Evolutionary conservation across 2,888 invertebrate species (phyloP).

Genomic region (Phyto melanocephala): DNA sequence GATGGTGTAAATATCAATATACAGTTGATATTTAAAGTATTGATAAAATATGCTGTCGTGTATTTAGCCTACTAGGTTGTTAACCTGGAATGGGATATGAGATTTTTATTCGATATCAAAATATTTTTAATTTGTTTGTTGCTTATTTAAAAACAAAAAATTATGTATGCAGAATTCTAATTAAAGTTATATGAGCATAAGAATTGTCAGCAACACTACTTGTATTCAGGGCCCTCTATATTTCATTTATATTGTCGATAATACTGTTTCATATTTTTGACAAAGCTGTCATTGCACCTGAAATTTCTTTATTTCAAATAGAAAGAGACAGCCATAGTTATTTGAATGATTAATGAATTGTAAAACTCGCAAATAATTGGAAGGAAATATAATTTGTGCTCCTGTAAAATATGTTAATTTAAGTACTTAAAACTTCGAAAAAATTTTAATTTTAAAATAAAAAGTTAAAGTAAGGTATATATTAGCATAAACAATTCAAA

Average conservation of each 20-base stretch:
- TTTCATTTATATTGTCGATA: background rate
- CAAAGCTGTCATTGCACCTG: background rate
- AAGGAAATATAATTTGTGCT: constrained; percentile 42
- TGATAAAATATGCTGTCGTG: too few relatives aligned
- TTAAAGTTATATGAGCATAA: too few relatives aligned
- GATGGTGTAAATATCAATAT: too few relatives aligned
- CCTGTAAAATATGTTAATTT: constrained; percentile 57
- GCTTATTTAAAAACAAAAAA: too few relatives aligned
- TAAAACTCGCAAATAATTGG: constrained; percentile 51
- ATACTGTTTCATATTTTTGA: background rate
- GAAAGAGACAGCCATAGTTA: constrained; percentile 5
- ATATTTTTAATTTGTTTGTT: too few relatives aligned
- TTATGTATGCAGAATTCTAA: too few relatives aligned
- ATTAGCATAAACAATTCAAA: background rate
- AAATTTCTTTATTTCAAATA: constrained; percentile 9
- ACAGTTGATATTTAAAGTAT: too few relatives aligned
- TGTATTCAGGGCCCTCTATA: background rate
- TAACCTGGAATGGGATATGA: too few relatives aligned
- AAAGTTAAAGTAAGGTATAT: constrained; percentile 46
- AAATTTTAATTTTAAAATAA: constrained; percentile 20
- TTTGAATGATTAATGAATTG: constrained; percentile 51
- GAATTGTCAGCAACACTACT: too few relatives aligned
- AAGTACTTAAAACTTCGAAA: constrained; percentile 56
- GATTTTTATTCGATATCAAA: too few relatives aligned
- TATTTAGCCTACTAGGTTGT: too few relatives aligned